Conservation (phyloP, 2,888 invertebrate species). For the Microchrysa polita region DNA sequence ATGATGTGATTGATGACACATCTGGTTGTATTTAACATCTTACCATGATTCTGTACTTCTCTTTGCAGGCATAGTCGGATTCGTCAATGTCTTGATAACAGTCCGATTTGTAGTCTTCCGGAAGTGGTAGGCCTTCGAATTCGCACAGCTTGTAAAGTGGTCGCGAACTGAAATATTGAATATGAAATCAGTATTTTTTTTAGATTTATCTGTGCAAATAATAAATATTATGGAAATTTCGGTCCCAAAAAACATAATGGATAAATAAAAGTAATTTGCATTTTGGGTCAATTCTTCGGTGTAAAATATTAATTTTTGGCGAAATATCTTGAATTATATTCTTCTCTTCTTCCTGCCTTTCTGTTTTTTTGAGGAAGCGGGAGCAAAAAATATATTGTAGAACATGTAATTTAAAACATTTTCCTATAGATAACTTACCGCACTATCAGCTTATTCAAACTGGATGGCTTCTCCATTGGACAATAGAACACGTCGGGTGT, state of each 20-base stretch:
- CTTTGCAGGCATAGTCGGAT: slow-evolving; percentile 81
- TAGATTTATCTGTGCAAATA: background rate
- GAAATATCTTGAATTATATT: background rate
- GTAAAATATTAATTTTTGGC: no score
- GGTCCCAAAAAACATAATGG: no score
- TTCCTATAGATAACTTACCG: no score
- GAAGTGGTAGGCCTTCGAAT: slow-evolving; percentile 74
- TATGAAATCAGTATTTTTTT: slow-evolving; percentile 49
- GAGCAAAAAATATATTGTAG: background rate
- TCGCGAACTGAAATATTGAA: slow-evolving; percentile 65
- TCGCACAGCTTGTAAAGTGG: slow-evolving; percentile 79
- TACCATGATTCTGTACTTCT: slow-evolving; percentile 83
- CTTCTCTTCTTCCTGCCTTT: background rate
- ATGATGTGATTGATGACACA: background rate
- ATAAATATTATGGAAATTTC: no score
- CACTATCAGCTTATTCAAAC: slow-evolving; percentile 78
- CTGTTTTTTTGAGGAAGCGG: background rate
- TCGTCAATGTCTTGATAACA: slow-evolving; percentile 84
- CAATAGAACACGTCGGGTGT: slow-evolving; percentile 84
- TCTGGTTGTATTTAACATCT: slow-evolving; percentile 55
- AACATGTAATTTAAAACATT: background rate
- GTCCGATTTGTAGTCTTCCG: slow-evolving; percentile 79
- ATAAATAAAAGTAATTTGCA: no score
- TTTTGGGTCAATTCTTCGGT: no score
- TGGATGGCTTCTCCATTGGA: slow-evolving; percentile 79